A percentile compares a stretch with the other conserved stretches of the same genome.
Evolutionary conservation across 2,797 vertebrate species (phyloP).

Genomic region (Bradypus variegatus): DNA sequence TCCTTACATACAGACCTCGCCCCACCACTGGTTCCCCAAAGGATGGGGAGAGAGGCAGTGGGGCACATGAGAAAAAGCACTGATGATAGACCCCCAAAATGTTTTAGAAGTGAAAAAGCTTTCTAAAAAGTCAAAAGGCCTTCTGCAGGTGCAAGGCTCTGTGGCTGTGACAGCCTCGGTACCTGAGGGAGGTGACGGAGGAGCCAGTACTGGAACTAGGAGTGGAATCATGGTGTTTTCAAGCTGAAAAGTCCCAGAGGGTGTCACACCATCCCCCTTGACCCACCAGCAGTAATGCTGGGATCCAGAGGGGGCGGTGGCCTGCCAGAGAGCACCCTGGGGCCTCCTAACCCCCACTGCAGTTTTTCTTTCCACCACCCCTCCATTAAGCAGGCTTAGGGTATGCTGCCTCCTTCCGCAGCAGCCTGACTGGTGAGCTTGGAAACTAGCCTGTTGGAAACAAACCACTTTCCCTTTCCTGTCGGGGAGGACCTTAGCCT

Average conservation of each 20-base stretch:
- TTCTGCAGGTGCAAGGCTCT: not conserved
- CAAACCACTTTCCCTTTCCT: accelerated
- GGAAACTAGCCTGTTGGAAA: not conserved
- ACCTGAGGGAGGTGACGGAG: not conserved
- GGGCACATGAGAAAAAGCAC: not conserved
- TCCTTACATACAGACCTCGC: not conserved
- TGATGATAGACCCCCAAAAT: not conserved
- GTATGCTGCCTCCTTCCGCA: accelerated
- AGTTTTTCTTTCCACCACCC: not conserved
- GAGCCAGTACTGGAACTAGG: not conserved
- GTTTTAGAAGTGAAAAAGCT: not conserved
- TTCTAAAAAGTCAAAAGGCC: not conserved
- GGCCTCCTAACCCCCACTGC: accelerated
- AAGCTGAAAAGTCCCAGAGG: accelerated
- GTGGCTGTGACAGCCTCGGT: not conserved
- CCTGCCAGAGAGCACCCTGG: not conserved
- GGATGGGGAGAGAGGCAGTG: not conserved
- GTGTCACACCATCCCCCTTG: accelerated
- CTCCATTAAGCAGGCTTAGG: not conserved
- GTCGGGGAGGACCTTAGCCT: not conserved
- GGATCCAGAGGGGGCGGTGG: not conserved
- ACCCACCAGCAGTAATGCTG: not conserved
- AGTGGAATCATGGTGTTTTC: accelerated
- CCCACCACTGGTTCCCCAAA: not conserved
- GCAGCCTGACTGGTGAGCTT: not conserved